phyloP scores from a whole-genome alignment of 2,888 invertebrate genomes.

The Drosophila quinaria region DNA sequence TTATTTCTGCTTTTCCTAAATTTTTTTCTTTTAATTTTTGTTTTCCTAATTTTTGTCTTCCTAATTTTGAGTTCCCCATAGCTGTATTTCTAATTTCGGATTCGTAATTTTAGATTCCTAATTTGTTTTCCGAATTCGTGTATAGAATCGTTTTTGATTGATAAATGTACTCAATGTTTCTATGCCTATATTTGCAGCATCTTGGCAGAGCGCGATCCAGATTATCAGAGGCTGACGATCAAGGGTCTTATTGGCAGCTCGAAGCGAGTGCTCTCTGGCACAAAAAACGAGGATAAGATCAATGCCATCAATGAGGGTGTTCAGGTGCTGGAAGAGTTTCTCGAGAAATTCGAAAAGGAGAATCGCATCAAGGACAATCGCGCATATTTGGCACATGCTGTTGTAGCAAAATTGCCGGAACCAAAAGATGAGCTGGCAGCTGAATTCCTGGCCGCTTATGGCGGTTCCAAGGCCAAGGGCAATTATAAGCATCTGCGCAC shows the following conservation, averaged over 20 bases:
- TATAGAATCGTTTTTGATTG: too few species aligned
- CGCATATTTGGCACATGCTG: constrained; percentile 88
- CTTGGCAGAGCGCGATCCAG: constrained; percentile 91
- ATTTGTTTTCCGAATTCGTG: too few species aligned
- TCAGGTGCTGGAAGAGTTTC: constrained; percentile 89
- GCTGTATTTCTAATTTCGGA: too few species aligned
- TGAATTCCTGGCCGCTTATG: constrained; percentile 89
- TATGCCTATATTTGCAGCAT: constrained; percentile 84
- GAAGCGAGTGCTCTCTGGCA: constrained; percentile 90
- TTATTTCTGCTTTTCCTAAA: too few species aligned
- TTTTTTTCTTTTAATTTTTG: too few species aligned
- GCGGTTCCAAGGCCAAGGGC: constrained; percentile 87
- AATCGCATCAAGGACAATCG: constrained; percentile 90
- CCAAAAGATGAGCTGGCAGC: constrained; percentile 86
- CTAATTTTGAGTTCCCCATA: too few species aligned
- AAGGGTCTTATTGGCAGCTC: constrained; percentile 90
- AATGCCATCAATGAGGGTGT: constrained; percentile 91
- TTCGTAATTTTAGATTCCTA: too few species aligned
- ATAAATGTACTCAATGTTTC: not conserved
- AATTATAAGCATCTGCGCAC: constrained; percentile 91
- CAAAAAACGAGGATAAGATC: constrained; percentile 91
- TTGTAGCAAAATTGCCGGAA: constrained; percentile 88
- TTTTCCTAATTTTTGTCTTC: too few species aligned
- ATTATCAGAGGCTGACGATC: constrained; percentile 91
- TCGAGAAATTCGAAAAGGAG: constrained; percentile 90